Percentiles rank a stretch among this genome's conserved stretches.
These are phyloP conservation scores for Drosophila albomicans DNA, from an alignment of 1,140 invertebrate species.

Conservation along the genomic window DNA sequence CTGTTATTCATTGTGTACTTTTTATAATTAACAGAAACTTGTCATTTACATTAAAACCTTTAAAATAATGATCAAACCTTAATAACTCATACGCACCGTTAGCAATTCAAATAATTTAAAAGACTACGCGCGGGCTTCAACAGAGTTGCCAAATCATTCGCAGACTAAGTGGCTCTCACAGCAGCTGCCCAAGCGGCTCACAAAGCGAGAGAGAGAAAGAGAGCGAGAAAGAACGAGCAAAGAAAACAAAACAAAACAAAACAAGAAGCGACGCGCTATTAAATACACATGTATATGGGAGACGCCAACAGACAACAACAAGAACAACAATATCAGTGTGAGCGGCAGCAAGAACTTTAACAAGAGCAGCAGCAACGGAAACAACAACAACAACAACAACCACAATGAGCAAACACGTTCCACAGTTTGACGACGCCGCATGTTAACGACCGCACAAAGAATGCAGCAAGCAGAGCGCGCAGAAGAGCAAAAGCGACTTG, in stretches of 20 bases:
- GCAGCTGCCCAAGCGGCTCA: slow-evolving; percentile 57
- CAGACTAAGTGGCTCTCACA: slow-evolving; percentile 18
- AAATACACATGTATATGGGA: slow-evolving; percentile 39
- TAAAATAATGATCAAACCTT: neutral
- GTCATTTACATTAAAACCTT: too few species aligned
- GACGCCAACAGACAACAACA: slow-evolving; percentile 23
- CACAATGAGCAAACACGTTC: slow-evolving; percentile 62
- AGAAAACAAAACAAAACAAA: slow-evolving; percentile 63
- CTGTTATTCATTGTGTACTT: too few species aligned
- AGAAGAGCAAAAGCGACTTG: slow-evolving; percentile 58
- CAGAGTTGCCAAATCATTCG: slow-evolving; percentile 59
- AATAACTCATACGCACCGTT: slow-evolving; percentile 63
- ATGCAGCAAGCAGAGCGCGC: slow-evolving; percentile 54
- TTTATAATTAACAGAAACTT: too few species aligned
- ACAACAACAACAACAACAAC: slow-evolving; percentile 34
- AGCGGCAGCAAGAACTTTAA: slow-evolving; percentile 13
- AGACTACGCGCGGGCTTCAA: slow-evolving; percentile 38
- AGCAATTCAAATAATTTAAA: slow-evolving; percentile 39
- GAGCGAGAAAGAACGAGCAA: slow-evolving; percentile 34
- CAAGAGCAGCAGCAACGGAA: slow-evolving; percentile 25
- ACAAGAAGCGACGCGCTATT: slow-evolving; percentile 47
- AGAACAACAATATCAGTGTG: slow-evolving; percentile 10
- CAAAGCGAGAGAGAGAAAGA: slow-evolving; percentile 16
- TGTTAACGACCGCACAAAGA: slow-evolving; percentile 76
- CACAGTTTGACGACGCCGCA: slow-evolving; percentile 58